phyloP scores from a whole-genome alignment of 2,888 invertebrate species.

The Lymantria dispar region DNA sequence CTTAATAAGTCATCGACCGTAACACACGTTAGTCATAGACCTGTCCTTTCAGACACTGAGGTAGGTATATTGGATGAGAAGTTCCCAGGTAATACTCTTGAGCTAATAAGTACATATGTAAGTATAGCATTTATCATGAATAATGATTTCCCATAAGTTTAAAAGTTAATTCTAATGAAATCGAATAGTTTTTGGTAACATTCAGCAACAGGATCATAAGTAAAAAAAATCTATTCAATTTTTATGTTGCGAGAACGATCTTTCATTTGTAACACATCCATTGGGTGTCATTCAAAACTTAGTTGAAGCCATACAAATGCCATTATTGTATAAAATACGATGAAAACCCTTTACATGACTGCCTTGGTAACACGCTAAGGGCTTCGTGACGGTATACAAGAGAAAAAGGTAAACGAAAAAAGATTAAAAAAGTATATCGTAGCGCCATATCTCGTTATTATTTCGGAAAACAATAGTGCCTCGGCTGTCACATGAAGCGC shows the following conservation, averaged over 20 bases:
- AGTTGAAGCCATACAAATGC: conserved; percentile 68
- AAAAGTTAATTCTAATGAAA: no score
- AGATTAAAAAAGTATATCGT: conserved; percentile 49
- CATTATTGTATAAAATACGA: conserved; percentile 63
- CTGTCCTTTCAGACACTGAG: no score
- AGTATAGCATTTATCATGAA: no score
- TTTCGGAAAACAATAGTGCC: conserved; percentile 78
- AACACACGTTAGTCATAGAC: no score
- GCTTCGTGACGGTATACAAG: conserved; percentile 59
- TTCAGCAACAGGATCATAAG: no score
- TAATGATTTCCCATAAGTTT: no score
- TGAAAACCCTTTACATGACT: conserved; percentile 36
- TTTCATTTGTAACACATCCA: conserved; percentile 49
- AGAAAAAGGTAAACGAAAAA: conserved; percentile 41
- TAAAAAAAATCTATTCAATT: background rate
- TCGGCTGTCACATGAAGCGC: conserved; percentile 74
- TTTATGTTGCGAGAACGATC: conserved; percentile 53
- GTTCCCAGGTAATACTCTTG: no score
- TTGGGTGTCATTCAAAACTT: conserved; percentile 44
- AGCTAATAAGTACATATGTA: no score
- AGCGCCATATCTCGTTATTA: conserved; percentile 79
- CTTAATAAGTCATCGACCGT: no score
- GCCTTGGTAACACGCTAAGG: conserved; percentile 31
- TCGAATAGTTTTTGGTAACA: no score
- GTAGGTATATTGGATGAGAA: no score